A percentile compares a stretch with the other conserved stretches of the same genome.
phyloP scores from a whole-genome alignment of 35 echinoderm and acorn worm species.

The Ophioderma brevispina region DNA sequence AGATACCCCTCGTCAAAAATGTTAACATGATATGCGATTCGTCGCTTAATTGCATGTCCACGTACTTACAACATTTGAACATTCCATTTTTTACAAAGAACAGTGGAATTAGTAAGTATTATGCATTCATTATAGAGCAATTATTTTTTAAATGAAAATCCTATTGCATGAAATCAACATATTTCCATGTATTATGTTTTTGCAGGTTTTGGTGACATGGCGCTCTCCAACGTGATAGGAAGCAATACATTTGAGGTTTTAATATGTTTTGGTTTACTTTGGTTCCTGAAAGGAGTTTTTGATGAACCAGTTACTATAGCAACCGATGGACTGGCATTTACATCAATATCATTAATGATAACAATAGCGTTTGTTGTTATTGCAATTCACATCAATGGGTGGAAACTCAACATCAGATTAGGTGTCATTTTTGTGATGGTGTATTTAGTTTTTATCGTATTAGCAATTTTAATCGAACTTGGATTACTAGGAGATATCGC shows the following conservation, averaged over 20 bases:
- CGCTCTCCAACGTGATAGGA: conserved; percentile 91
- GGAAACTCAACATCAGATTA: conserved; percentile 73
- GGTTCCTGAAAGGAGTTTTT: conserved; percentile 67
- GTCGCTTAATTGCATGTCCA: too few relatives aligned
- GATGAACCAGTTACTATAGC: conserved; percentile 2
- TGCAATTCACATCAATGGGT: conserved; percentile 74
- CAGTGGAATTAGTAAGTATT: too few relatives aligned
- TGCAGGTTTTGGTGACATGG: conserved; percentile 92
- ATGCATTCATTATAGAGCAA: too few relatives aligned
- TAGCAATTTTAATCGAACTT: neutral
- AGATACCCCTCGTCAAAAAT: too few relatives aligned
- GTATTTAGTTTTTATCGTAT: neutral
- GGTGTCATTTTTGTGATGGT: conserved; percentile 32
- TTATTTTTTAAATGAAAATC: too few relatives aligned
- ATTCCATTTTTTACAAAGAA: too few relatives aligned
- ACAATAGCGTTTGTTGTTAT: conserved; percentile 66
- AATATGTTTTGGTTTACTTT: conserved; percentile 81
- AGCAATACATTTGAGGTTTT: too few relatives aligned
- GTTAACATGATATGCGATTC: too few relatives aligned
- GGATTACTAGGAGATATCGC: neutral
- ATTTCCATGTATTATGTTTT: too few relatives aligned
- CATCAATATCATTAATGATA: conserved; percentile 61
- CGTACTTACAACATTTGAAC: too few relatives aligned
- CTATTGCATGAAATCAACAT: too few relatives aligned
- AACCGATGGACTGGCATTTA: conserved; percentile 72